Base-by-base conservation (phyloP, 2,113 vertebrate genomes). In the Salminus brasiliensis region DNA sequence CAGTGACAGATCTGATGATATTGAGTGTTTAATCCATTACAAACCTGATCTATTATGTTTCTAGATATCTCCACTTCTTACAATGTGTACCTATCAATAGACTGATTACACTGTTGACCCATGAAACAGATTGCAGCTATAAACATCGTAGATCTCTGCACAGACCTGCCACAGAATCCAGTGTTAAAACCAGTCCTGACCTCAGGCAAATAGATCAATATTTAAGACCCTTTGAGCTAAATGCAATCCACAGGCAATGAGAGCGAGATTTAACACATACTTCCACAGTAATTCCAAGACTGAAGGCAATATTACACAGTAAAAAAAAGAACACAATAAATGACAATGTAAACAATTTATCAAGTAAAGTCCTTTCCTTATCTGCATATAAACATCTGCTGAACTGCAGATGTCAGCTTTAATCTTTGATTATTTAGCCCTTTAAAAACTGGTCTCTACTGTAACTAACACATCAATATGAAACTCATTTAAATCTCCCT, bases 321-420 rank as follows among this genome's bases (percentile, higher is more conserved):
- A n/a, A n/a, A n/a, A n/a, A n/a, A n/a, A n/a, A n/a, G n/a, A n/a
- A n/a, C n/a, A n/a, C 53, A 41, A 6, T 21, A 62, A 21, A 21
- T 72, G 59, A 45, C 29, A 41, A 67, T 60, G 55, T 7, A 68
- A 36, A 80, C 30, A 25, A 27, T 32, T n/a, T n/a, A n/a, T n/a
- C n/a, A n/a, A n/a, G n/a, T n/a, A n/a, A n/a, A 75, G 36, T 82
- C 59, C 83, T 88, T 88, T 85, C 87, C 81, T 86, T 76, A 41
- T 75, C 55, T 81, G 72, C 73, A 78, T 57, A 52, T 81, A 75
- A 66, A 69, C 69, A 49, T 60, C 45, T 68, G 0, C 1, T 55
- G 29, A 32, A 72, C 63, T 45, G 47, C 30, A 30, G 21, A 27
- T 5, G 1, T 53, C 13, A 76, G 32, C 25, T 53, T 41, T 53